Evolutionary conservation across 2,888 invertebrate genomes (phyloP).

Genomic region (Limulus polyphemus): DNA sequence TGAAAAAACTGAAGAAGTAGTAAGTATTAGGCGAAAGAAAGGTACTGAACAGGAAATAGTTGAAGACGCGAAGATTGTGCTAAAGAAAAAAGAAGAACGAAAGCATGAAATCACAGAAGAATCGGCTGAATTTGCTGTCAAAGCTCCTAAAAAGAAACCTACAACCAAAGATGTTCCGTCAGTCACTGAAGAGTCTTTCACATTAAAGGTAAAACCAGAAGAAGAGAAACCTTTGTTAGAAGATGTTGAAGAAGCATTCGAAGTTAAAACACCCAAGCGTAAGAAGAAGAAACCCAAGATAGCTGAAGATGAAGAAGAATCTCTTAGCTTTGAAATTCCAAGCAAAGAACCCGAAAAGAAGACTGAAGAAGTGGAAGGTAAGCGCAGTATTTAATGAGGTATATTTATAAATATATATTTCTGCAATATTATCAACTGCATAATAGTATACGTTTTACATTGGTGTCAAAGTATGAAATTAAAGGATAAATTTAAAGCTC

Average conservation of each 20-base stretch:
- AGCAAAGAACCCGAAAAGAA: conserved; percentile 14
- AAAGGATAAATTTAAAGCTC: too few relatives aligned
- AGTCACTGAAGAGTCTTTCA: conserved; percentile 12
- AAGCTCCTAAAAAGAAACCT: conserved; percentile 12
- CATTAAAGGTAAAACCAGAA: conserved; percentile 9
- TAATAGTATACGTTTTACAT: too few relatives aligned
- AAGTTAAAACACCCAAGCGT: conserved; percentile 10
- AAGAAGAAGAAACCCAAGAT: conserved; percentile 37
- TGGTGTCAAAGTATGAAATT: too few relatives aligned
- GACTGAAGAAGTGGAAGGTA: conserved; percentile 10
- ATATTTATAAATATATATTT: too few relatives aligned
- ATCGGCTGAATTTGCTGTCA: conserved; percentile 6
- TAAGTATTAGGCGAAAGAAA: conserved; percentile 7
- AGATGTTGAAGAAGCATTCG: conserved; percentile 21
- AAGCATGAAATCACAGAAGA: conserved; percentile 9
- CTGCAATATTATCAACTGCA: too few relatives aligned
- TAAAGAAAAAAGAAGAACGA: neutral
- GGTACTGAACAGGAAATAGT: neutral
- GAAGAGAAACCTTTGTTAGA: conserved; percentile 3
- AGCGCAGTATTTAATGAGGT: neutral
- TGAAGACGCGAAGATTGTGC: conserved; percentile 5
- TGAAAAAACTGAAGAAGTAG: conserved; percentile 12
- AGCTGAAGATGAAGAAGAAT: conserved; percentile 37
- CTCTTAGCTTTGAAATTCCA: conserved; percentile 15
- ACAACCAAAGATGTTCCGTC: conserved; percentile 5